Base-by-base conservation (phyloP, 1,140 invertebrate genomes). In the Antheraea mylitta region DNA sequence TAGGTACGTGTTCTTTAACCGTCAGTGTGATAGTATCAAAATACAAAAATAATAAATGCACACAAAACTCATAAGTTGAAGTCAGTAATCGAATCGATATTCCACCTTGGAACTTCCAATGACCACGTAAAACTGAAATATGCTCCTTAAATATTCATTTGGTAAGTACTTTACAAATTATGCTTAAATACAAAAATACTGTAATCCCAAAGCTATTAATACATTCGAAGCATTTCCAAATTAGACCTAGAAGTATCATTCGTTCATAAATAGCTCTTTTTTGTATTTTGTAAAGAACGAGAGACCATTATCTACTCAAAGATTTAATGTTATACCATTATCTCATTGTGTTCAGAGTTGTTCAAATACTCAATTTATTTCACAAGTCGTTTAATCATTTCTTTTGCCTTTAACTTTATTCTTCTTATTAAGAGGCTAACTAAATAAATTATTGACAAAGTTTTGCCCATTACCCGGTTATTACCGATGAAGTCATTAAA, bases 381-480 rank as follows among this genome's bases (percentile, higher is more conserved):
- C 36, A 63, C n/a, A 63, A 53, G 60, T 68, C 22, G 13, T 9
- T 53, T 68, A 63, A 68, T 68, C 67, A 63, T 18, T 30, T n/a
- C 63, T 38, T 18, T 45, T 63, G 18, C 58, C 22, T 36, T 36
- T 63, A 30, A 48, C 45, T 64, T 64, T 22, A 64, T 64, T 64
- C 16, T 30, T 64, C 37, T 48, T 59, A 60, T 38, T 67, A 60
- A 67, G n/a, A 59, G 22, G 53, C 18, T 59, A 37, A 18, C 53
- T 65, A 37, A 61, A 65, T 65, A 65, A 69, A 65, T 69, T 69
- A 69, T 69, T 64, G 53, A 7, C n/a, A 60, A 69, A 69, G 48
- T 69, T 69, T 9, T 13, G 22, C 63, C 63, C 68, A 61, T 69
- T 69, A 7, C 30, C 19, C 62, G 30, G 59, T 63, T 68, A 68